Base-by-base conservation (phyloP, 2,113 vertebrate genomes). In the Bothrops jararaca region DNA sequence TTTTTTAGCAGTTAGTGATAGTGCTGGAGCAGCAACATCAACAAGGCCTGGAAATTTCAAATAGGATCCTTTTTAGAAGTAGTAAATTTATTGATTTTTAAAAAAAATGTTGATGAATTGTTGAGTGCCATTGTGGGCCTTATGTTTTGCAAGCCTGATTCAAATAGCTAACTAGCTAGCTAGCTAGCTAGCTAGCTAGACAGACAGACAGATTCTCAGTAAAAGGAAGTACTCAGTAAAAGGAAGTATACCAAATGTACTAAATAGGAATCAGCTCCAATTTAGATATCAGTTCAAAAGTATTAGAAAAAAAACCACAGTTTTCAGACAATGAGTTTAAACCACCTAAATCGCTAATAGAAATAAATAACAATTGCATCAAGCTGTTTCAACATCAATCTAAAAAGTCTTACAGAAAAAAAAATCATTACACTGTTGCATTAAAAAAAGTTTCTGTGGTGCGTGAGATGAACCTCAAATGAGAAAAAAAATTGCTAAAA, bases 251-350 rank as follows among this genome's bases (percentile, higher is more conserved):
- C 64, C 48, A 92, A 53, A 60, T 22, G 42, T 74, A 58, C 64
- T 57, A 56, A 52, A 23, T 85, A 52, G 42, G 29, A 26, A 85
- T 54, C 88, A 58, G 22, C 12, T 86, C 12, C n/a, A 53, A 90
- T 86, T 89, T 90, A 86, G 92, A 60, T 90, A 57, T 86, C 74
- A 85, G 26, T 92, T 54, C 53, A 60, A 60, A 50, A 60, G 29
- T 60, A 89, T 85, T 85, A 29, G 53, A 29, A 74, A 80, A 85
- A 85, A 45, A 85, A 58, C 85, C 64, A 69, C 45, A 91, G 34
- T 60, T 58, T 92, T 57, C 69, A 88, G 86, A 53, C 64, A 53
- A 48, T 10, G 58, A 53, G 42, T 56, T 86, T 91, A 58, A 86
- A 89, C 22, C 45, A 18, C 39, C 64, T 85, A 69, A 2, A 39